Evolutionary conservation across 2,888 invertebrate genomes (phyloP).

Genomic region (Frankliniella fusca): DNA sequence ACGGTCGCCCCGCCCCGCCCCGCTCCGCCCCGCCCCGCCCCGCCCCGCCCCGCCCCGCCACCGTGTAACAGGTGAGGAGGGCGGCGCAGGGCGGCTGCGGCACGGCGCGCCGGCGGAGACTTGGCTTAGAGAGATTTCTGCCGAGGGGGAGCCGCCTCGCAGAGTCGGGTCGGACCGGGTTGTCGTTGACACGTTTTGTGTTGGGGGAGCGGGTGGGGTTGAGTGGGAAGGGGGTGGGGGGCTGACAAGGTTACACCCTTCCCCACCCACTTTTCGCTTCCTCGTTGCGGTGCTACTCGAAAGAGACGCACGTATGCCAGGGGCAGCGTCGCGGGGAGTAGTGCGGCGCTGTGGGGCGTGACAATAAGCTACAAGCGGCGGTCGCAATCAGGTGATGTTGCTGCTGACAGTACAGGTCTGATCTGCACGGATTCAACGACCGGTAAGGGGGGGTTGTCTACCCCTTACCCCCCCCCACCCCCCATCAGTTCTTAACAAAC

Average conservation of each 20-base stretch:
- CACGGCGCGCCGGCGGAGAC: no score
- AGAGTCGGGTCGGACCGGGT: no score
- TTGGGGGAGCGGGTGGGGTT: not conserved
- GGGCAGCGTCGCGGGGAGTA: not conserved
- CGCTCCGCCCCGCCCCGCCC: not conserved
- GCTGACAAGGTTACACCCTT: no score
- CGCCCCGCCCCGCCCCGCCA: not conserved
- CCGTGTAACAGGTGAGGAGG: not conserved
- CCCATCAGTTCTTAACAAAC: not conserved
- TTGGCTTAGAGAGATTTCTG: no score
- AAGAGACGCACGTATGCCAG: no score
- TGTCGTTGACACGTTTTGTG: not conserved
- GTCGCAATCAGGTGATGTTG: not conserved
- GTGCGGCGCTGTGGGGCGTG: not conserved
- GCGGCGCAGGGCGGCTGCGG: no score
- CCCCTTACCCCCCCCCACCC: not conserved
- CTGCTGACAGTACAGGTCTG: no score
- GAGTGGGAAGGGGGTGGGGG: not conserved
- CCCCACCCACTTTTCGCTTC: no score
- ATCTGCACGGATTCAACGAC: no score
- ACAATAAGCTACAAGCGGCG: no score
- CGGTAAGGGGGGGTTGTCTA: not conserved
- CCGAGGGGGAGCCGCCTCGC: no score
- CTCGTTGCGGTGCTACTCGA: no score
- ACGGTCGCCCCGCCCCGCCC: not conserved